Conservation (phyloP, 2,797 vertebrate species). For the Schizopygopsis malacanthus region DNA sequence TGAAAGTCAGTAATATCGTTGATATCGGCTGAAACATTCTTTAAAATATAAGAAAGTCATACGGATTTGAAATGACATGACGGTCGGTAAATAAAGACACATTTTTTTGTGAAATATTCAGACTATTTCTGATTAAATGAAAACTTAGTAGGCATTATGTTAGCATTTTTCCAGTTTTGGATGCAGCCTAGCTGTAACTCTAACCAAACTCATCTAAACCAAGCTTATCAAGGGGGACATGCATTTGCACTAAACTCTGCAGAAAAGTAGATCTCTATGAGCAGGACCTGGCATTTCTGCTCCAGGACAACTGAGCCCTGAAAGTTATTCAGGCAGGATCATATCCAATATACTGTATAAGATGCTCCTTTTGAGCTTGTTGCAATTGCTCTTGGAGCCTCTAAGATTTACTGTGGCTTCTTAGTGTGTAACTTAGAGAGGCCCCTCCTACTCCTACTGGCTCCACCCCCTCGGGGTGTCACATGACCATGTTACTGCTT, state of each 20-base stretch:
- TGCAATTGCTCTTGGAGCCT: not conserved
- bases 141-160: not conserved
- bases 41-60: not conserved
- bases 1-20: not conserved
- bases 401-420: constrained; percentile 41
- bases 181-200: not conserved
- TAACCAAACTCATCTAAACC: not conserved
- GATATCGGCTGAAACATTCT: not conserved
- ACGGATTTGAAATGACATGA: not conserved
- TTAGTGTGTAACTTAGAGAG: constrained; percentile 48
- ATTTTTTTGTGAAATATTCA: not conserved
- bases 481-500: constrained; percentile 81
- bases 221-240: not conserved
- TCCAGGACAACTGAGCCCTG: not conserved
- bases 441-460: constrained; percentile 52
- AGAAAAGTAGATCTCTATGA: constrained; percentile 5
- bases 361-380: constrained; percentile 6
- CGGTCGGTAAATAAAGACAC: not conserved
- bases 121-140: not conserved
- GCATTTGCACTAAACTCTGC: constrained; percentile 23
- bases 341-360: not conserved
- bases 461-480: constrained; percentile 63
- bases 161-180: not conserved
- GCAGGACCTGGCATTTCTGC: not conserved
- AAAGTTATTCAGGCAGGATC: constrained; percentile 46